These are phyloP conservation scores for Strix aluco DNA, from an alignment of 2,113 vertebrate species.

Conservation along the genomic window DNA sequence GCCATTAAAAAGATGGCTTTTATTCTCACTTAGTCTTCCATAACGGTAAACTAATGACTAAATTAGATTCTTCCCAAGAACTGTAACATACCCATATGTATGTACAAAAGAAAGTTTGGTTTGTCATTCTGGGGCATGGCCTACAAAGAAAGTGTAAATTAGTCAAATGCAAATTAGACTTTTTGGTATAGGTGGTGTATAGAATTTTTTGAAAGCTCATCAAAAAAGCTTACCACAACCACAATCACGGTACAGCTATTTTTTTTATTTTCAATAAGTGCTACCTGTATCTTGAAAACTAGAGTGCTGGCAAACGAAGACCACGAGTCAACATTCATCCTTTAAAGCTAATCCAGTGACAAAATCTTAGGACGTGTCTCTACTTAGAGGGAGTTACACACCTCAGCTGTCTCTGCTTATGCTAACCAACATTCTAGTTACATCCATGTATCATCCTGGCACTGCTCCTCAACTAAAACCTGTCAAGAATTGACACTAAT, in stretches of 20 bases:
- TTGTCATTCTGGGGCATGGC: neutral
- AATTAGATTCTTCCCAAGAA: neutral
- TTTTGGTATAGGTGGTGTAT: neutral
- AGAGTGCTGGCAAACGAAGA: neutral
- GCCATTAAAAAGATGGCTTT: neutral
- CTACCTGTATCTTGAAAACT: neutral
- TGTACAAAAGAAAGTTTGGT: neutral
- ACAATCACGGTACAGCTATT: neutral
- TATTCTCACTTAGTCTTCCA: neutral
- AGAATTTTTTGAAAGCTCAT: neutral
- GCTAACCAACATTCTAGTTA: neutral
- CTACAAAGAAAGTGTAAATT: neutral
- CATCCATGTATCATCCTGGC: neutral
- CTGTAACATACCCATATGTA: neutral
- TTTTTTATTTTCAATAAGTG: neutral
- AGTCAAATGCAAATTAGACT: neutral
- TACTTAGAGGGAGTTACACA: neutral
- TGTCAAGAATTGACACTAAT: neutral
- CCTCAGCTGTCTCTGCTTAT: neutral
- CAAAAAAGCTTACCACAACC: neutral
- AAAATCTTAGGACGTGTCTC: neutral
- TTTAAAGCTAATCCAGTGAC: neutral
- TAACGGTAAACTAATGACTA: conserved; percentile 8
- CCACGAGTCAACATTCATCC: neutral
- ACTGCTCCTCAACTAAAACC: neutral